Conservation (phyloP, 2,113 vertebrate species). For the Pycnonotus jocosus region DNA sequence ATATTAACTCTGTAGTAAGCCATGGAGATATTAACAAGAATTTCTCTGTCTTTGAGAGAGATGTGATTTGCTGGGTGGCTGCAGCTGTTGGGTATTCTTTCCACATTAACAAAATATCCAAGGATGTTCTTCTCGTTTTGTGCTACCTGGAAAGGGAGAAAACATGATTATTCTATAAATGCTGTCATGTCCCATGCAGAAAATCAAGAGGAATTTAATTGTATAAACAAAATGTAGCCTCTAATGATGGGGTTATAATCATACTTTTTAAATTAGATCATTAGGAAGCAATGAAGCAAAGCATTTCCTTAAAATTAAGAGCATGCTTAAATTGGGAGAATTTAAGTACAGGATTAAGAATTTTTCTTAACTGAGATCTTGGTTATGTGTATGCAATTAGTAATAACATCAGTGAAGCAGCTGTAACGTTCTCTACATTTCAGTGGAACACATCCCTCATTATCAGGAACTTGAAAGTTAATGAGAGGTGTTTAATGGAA, state of each 20-base stretch:
- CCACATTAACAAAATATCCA: constrained; percentile 11
- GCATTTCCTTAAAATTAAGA: not conserved
- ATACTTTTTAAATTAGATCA: not conserved
- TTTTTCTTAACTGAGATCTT: not conserved
- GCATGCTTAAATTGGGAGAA: not conserved
- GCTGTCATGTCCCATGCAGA: not conserved
- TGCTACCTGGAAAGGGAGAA: not conserved
- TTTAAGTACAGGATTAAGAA: not conserved
- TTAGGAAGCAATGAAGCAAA: not conserved
- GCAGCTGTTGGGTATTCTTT: constrained; percentile 51
- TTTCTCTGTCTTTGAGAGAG: not conserved
- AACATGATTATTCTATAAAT: not conserved
- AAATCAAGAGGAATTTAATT: not conserved
- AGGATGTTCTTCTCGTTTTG: not conserved
- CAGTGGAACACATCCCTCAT: not conserved
- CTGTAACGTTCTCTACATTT: not conserved
- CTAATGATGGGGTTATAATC: not conserved
- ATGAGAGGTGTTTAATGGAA: constrained; percentile 12
- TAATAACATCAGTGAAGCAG: not conserved
- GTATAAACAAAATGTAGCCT: not conserved
- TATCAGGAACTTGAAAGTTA: constrained; percentile 16
- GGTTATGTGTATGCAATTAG: not conserved
- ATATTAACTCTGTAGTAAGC: constrained; percentile 29
- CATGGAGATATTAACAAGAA: constrained; percentile 53
- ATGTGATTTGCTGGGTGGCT: not conserved